These are phyloP conservation scores for Halocaridina rubra DNA, from an alignment of 2,888 invertebrate genomes.

Conservation along the genomic window DNA sequence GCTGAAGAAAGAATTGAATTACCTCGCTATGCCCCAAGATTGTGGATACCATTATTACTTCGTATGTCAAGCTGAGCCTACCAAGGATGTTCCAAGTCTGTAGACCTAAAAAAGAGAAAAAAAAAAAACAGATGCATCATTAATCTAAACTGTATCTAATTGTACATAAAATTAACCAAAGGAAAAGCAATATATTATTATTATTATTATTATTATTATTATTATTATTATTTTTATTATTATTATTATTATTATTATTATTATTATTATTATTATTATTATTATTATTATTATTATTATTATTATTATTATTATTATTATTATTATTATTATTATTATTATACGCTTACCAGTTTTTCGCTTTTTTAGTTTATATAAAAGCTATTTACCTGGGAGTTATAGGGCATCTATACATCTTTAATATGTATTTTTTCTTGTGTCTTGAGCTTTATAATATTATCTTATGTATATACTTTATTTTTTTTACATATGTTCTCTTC, in stretches of 20 bases:
- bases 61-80: not conserved
- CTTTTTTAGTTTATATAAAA: not conserved
- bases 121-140: too few relatives aligned
- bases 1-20: not conserved
- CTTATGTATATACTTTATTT: too few relatives aligned
- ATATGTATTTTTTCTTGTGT: not conserved
- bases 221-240: not conserved
- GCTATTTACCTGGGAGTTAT: not conserved
- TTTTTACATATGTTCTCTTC: too few relatives aligned
- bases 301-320: constrained; percentile 4
- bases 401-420: not conserved
- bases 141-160: too few relatives aligned
- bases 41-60: not conserved
- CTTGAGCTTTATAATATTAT: not conserved
- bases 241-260: not conserved
- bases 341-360: not conserved
- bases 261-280: not conserved
- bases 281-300: not conserved
- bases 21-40: not conserved
- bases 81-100: not conserved
- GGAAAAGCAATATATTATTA: too few relatives aligned
- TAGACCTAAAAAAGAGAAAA: too few relatives aligned
- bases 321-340: constrained; percentile 14
- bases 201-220: constrained; percentile 23
- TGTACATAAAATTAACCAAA: too few relatives aligned